phyloP scores from a whole-genome alignment of 1,140 invertebrate species.

The Pogonomyrmex barbatus region DNA sequence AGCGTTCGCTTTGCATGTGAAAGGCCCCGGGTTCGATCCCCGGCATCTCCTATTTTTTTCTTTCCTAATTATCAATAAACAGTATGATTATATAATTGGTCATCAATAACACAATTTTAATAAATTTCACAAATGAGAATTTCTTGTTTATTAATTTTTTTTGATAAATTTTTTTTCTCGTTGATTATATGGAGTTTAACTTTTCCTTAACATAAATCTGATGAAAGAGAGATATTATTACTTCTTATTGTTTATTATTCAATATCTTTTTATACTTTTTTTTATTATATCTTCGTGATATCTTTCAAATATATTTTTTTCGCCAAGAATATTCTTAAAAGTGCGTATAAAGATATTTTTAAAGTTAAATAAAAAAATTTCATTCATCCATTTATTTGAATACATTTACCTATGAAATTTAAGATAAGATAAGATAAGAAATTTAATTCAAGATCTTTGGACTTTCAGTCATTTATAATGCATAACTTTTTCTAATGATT shows the following conservation, averaged over 20 bases:
- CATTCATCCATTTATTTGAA: background rate
- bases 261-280: background rate
- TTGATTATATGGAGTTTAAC: background rate
- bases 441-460: background rate
- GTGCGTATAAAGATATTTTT: background rate
- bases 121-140: background rate
- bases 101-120: background rate
- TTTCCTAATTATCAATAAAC: background rate
- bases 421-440: no score
- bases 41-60: conserved; percentile 88
- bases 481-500: background rate
- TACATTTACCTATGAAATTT: background rate
- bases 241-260: no score
- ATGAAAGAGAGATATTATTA: background rate
- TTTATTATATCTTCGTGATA: background rate
- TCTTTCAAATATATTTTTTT: background rate
- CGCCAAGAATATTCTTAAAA: background rate
- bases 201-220: background rate
- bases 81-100: background rate
- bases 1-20: conserved; percentile 92
- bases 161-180: background rate
- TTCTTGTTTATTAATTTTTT: background rate
- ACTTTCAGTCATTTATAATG: background rate
- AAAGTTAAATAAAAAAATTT: background rate
- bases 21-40: conserved; percentile 91